Conservation (phyloP, 2,113 vertebrate species). For the Xerus inauris region DNA sequence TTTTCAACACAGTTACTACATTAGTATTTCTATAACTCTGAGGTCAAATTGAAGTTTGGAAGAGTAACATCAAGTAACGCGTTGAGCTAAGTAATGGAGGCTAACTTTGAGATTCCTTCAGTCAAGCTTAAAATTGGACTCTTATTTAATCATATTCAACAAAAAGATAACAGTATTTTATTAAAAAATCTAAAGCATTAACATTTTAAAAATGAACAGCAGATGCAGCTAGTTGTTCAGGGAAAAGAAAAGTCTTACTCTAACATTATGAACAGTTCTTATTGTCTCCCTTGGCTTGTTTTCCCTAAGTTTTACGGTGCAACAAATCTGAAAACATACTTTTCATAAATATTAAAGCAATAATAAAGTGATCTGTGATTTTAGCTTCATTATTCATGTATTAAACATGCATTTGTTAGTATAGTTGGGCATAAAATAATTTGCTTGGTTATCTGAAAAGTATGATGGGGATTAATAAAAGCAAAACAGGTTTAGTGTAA, state of each 20-base stretch:
- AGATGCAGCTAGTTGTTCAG: neutral
- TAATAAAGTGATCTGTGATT: neutral
- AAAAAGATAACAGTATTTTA: neutral
- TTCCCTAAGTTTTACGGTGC: neutral
- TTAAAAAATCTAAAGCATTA: conserved; percentile 63
- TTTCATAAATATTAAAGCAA: conserved; percentile 19
- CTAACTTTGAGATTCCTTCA: neutral
- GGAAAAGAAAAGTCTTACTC: neutral
- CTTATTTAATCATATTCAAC: conserved; percentile 69
- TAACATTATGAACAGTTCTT: neutral
- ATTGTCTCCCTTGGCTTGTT: neutral
- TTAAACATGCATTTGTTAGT: conserved; percentile 17
- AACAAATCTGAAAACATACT: neutral
- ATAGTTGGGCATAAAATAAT: neutral
- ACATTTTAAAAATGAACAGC: neutral
- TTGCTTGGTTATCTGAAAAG: neutral
- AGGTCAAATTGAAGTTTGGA: conserved; percentile 61
- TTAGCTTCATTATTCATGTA: neutral
- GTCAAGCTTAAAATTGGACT: conserved; percentile 46
- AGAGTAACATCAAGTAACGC: conserved; percentile 32
- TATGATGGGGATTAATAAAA: neutral
- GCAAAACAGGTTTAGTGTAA: neutral
- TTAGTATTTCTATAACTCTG: conserved; percentile 78
- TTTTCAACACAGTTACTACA: conserved; percentile 83
- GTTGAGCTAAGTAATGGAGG: conserved; percentile 46